A percentile compares a stretch with the other conserved stretches of the same genome.
Evolutionary conservation across 2,113 vertebrate genomes (phyloP).

Genomic region (Phocoena sinus): DNA sequence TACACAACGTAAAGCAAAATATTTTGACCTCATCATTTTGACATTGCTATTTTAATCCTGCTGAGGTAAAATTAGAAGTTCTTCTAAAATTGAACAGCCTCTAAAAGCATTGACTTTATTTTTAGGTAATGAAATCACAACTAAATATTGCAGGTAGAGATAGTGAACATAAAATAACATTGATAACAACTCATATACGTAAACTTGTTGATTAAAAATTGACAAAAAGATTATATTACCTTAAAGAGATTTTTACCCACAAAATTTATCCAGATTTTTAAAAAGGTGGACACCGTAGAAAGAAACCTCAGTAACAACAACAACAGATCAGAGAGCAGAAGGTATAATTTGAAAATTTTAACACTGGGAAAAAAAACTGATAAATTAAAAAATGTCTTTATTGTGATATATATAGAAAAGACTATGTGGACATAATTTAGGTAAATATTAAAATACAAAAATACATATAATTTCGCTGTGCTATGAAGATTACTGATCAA

Average conservation of each 20-base stretch:
- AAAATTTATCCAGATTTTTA: background rate
- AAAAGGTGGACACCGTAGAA: background rate
- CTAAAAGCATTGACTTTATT: background rate
- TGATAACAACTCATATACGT: background rate
- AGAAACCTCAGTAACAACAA: background rate
- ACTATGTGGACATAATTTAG: background rate
- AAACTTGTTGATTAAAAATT: background rate
- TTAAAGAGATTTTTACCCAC: background rate
- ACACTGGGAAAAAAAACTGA: background rate
- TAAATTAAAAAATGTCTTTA: background rate
- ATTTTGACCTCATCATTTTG: background rate
- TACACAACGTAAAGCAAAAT: background rate
- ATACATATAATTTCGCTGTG: background rate
- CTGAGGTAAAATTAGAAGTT: background rate
- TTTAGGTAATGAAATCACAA: background rate
- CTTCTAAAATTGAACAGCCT: background rate
- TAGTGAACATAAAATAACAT: background rate
- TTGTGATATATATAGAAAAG: background rate
- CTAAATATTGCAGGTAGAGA: background rate
- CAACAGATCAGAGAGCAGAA: background rate
- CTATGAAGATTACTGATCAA: background rate
- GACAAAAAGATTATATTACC: background rate
- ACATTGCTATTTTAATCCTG: background rate
- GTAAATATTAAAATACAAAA: slow-evolving; percentile 27
- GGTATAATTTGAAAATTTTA: background rate